A percentile compares a stretch with the other conserved stretches of the same genome.
phyloP scores from a whole-genome alignment of 2,797 vertebrate genomes.

The Lophotriccus pileatus region DNA sequence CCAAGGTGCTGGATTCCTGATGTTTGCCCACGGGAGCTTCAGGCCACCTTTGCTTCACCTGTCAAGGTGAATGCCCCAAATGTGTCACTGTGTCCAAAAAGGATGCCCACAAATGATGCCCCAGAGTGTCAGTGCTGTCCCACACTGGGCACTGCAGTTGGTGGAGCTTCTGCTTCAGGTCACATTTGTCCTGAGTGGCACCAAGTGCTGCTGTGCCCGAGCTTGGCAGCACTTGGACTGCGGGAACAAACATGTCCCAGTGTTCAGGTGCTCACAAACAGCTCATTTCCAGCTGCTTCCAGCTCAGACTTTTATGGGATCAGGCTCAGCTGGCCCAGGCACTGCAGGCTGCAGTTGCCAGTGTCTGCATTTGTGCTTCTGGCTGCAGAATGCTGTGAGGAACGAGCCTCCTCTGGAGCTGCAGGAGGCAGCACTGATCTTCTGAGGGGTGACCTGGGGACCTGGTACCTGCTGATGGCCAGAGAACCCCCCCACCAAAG shows the following conservation, averaged over 20 bases:
- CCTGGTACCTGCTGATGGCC: neutral
- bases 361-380: neutral
- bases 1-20: neutral
- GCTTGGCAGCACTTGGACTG: rapidly evolving
- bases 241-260: neutral
- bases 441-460: too few species aligned
- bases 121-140: rapidly evolving
- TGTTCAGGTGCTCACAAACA: neutral
- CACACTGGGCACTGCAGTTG: neutral
- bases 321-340: constrained; percentile 13
- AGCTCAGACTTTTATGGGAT: neutral
- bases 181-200: neutral
- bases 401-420: neutral
- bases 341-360: neutral
- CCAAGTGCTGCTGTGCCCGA: neutral
- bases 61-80: neutral
- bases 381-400: neutral
- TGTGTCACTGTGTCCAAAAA: rapidly evolving
- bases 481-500: neutral
- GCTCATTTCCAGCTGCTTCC: constrained; percentile 2
- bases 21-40: rapidly evolving
- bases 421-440: neutral
- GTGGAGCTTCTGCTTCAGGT: neutral
- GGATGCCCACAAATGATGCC: too few species aligned
- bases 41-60: neutral